Conservation (phyloP, 2,797 vertebrate species). For the Peromyscus melanophrys region DNA sequence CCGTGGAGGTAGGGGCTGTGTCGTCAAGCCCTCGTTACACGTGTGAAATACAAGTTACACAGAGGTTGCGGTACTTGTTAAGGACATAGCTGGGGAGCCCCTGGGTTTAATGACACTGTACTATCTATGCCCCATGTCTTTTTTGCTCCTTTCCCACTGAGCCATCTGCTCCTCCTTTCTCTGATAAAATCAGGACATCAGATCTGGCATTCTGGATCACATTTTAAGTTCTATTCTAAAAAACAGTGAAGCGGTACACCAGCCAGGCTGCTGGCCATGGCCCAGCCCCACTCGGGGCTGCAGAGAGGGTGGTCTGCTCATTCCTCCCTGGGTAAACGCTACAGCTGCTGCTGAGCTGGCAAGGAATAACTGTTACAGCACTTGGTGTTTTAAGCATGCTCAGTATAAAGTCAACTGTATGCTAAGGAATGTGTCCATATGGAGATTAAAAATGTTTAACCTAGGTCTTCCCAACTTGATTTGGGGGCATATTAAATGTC, state of each 20-base stretch:
- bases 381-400: not conserved
- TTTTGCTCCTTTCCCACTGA: not conserved
- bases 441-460: slow-evolving; percentile 2
- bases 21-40: not conserved
- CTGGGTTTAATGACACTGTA: not conserved
- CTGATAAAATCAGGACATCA: not conserved
- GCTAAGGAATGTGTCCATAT: not conserved
- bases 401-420: not conserved
- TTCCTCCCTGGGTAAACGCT: not conserved
- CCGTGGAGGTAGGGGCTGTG: not conserved
- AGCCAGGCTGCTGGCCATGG: not conserved
- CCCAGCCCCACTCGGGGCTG: not conserved
- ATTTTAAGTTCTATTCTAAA: slow-evolving; percentile 16
- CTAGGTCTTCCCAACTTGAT: not conserved
- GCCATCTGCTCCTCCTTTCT: not conserved
- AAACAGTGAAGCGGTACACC: not conserved
- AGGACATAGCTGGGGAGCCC: not conserved
- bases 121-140: not conserved
- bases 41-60: not conserved
- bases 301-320: fast-evolving
- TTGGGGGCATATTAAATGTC: not conserved
- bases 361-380: not conserved
- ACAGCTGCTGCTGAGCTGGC: not conserved
- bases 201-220: not conserved
- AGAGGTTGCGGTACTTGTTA: not conserved